Percentiles rank a stretch among this genome's conserved stretches.
phyloP scores from a whole-genome alignment of 1,140 invertebrate species.

The Leptinotarsa lineolata region DNA sequence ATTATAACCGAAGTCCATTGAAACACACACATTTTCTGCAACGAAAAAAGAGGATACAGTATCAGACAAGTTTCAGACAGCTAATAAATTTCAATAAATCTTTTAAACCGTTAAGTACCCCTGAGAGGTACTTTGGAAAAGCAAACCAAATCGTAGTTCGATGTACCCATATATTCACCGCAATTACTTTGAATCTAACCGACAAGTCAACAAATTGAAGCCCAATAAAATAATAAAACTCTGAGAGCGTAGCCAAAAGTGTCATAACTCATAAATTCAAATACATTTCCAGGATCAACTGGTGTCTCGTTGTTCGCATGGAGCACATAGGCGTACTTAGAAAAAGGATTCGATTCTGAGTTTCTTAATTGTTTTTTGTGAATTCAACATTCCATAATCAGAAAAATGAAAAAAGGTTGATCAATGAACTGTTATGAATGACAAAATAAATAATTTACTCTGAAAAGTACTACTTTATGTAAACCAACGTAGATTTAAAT shows the following conservation, averaged over 20 bases:
- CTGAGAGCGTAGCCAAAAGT: conserved; percentile 1
- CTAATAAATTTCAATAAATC: not conserved
- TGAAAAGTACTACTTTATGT: no score
- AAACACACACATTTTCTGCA: no score
- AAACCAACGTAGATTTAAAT: no score
- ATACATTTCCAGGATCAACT: conserved; percentile 5
- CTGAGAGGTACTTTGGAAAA: not conserved
- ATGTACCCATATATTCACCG: conserved; percentile 5
- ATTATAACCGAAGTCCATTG: no score
- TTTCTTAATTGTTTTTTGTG: no score
- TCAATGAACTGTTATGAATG: no score
- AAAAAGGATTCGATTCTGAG: no score
- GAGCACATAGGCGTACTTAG: no score
- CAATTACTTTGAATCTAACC: not conserved
- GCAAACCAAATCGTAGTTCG: not conserved
- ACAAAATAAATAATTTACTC: no score
- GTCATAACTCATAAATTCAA: not conserved
- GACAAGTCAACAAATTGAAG: not conserved
- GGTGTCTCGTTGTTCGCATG: not conserved
- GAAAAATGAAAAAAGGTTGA: no score
- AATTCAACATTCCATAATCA: no score
- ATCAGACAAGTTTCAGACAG: not conserved
- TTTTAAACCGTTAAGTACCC: not conserved
- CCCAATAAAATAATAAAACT: conserved; percentile 9
- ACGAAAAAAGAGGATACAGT: no score